Evolutionary conservation across 1,140 invertebrate genomes (phyloP).

Genomic region (Drosophila pseudoananassae): DNA sequence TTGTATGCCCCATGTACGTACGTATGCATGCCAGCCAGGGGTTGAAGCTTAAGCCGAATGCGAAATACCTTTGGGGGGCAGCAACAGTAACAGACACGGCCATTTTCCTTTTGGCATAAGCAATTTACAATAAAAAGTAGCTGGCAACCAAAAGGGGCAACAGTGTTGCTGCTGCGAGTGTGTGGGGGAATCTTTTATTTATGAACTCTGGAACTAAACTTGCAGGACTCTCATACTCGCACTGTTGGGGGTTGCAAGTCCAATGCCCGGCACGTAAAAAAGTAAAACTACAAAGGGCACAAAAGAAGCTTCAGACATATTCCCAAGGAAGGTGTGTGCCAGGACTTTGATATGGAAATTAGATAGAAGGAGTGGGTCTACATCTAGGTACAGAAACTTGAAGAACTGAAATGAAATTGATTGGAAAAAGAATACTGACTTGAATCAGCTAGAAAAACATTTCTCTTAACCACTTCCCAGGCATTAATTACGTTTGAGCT

Average conservation of each 20-base stretch:
- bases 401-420: background rate
- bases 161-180: constrained; percentile 48
- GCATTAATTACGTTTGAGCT: constrained; percentile 30
- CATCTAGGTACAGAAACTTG: background rate
- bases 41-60: constrained; percentile 38
- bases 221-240: constrained; percentile 2
- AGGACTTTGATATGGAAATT: constrained; percentile 74
- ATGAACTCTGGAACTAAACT: constrained; percentile 64
- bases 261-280: constrained; percentile 52
- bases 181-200: constrained; percentile 74
- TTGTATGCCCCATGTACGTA: constrained; percentile 45
- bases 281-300: constrained; percentile 56
- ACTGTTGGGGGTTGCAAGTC: constrained; percentile 45
- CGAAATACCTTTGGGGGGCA: constrained; percentile 62
- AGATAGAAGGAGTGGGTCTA: background rate
- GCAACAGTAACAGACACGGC: constrained; percentile 43
- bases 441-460: background rate
- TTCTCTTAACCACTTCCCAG: constrained; percentile 6
- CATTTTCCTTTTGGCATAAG: constrained; percentile 67
- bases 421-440: background rate
- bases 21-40: constrained; percentile 23
- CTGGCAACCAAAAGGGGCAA: constrained; percentile 56
- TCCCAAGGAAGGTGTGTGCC: constrained; percentile 20
- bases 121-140: constrained; percentile 81
- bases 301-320: constrained; percentile 25